Conservation (phyloP, 2,113 vertebrate genomes). For the Morone saxatilis region DNA sequence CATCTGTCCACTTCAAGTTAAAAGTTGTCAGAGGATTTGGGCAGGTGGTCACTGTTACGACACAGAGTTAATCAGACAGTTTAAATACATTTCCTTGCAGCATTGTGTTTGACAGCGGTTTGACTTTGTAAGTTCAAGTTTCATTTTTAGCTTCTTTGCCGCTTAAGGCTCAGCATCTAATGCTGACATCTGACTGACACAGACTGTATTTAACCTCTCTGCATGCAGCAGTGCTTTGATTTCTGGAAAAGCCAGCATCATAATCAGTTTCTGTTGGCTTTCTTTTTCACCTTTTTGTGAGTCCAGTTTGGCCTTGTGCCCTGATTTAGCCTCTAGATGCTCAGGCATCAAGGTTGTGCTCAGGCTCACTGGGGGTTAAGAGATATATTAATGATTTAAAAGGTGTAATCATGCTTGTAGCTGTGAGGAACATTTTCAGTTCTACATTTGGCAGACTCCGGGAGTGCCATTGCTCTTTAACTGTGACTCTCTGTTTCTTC, state of each 20-base stretch:
- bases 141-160: conserved; percentile 21
- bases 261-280: neutral
- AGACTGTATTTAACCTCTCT: conserved; percentile 20
- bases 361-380: neutral
- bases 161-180: conserved; percentile 30
- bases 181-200: conserved; percentile 34
- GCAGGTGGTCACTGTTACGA: neutral
- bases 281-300: neutral
- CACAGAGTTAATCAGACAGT: neutral
- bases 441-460: conserved; percentile 38
- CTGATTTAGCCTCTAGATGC: neutral
- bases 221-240: conserved; percentile 1
- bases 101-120: conserved; percentile 32
- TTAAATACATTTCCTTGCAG: conserved; percentile 16
- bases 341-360: neutral
- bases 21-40: neutral
- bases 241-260: conserved; percentile 2
- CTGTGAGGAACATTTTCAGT: conserved; percentile 36
- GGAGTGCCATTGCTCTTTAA: conserved; percentile 47
- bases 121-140: conserved; percentile 37
- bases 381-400: conserved; percentile 30
- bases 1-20: neutral
- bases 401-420: conserved; percentile 16
- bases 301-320: neutral
- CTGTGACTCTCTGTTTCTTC: conserved; percentile 41